Base-by-base conservation (phyloP, 2,888 invertebrate genomes). In the Malacosoma neustria region DNA sequence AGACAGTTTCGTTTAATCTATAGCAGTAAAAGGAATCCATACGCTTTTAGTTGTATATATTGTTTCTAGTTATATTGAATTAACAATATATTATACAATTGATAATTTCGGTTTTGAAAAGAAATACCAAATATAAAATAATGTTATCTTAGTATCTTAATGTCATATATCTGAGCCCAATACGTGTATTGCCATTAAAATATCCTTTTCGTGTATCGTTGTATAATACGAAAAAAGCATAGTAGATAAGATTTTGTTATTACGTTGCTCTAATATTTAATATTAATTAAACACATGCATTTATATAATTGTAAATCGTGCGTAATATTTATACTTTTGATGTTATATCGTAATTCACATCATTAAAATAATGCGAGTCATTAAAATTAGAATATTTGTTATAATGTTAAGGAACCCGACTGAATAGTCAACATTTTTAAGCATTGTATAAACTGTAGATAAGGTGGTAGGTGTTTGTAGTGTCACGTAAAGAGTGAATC, bases 371-470 rank as follows among this genome's bases (percentile, higher is more conserved):
- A 46, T n/a, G 53, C 48, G 53, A 58, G 50, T 48, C 45, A 39
- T 49, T 48, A 47, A 38, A 45, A 51, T 46, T 52, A 52, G 35
- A 48, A 58, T 63, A 69, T 58, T 66, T 49, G 51, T 61, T 46
- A 52, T 77, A 74, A 72, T 45, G 46, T 55, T 84, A 84, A 84
- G 82, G 62, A 73, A 77, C 69, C 77, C 76, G 84, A 84, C 84
- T 85, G 84, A 85, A 84, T 85, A 84, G 84, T 85, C 84, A 85
- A 70, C 73, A 68, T 72, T 77, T 72, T 69, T 80, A 75, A 75
- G 72, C 69, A 71, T 70, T 68, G 68, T 74, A 62, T 70, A 72
- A 69, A 64, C 61, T 48, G 61, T 64, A 70, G 56, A 54, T 69
- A n/a, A 73, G 66, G 54, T 42, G 40, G 52, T 74, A 72, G 69